Percentiles rank a stretch among this genome's conserved stretches.
phyloP scores from a whole-genome alignment of 1,140 invertebrate species.

The Dinoponera quadriceps region DNA sequence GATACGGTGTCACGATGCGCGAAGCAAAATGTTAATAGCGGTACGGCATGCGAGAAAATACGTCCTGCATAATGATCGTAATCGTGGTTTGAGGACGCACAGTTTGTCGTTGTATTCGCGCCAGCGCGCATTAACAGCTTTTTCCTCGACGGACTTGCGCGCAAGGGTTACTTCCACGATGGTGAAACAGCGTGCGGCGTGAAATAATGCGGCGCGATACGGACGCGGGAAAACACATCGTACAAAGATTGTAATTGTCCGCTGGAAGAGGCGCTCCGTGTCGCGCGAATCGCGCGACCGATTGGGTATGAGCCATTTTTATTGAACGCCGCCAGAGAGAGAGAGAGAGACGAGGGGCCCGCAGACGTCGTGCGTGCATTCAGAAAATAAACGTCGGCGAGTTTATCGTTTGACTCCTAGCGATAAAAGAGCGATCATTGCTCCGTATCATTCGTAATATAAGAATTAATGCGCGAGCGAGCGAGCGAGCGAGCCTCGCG shows the following conservation, averaged over 20 bases:
- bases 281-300: slow-evolving; percentile 15
- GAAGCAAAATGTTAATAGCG: too few species aligned
- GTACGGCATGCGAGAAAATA: too few species aligned
- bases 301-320: slow-evolving; percentile 40
- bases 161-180: too few species aligned
- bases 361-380: slow-evolving; percentile 44
- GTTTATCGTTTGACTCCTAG: slow-evolving; percentile 74
- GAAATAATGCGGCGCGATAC: neutral
- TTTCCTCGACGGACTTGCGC: too few species aligned
- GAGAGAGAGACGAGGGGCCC: neutral
- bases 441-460: slow-evolving; percentile 68
- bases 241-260: slow-evolving; percentile 44
- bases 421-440: slow-evolving; percentile 70
- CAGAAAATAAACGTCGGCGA: slow-evolving; percentile 68
- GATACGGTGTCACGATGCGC: too few species aligned
- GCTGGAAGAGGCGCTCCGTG: neutral
- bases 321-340: slow-evolving; percentile 22
- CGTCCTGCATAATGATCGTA: too few species aligned
- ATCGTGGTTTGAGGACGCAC: too few species aligned
- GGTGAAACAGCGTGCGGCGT: too few species aligned
- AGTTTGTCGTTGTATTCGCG: too few species aligned
- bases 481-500: slow-evolving; percentile 25
- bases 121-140: too few species aligned
- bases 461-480: slow-evolving; percentile 58
- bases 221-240: slow-evolving; percentile 17